Evolutionary conservation across 2,888 invertebrate genomes (phyloP).

Genomic region (Petrolisthes cinctipes): DNA sequence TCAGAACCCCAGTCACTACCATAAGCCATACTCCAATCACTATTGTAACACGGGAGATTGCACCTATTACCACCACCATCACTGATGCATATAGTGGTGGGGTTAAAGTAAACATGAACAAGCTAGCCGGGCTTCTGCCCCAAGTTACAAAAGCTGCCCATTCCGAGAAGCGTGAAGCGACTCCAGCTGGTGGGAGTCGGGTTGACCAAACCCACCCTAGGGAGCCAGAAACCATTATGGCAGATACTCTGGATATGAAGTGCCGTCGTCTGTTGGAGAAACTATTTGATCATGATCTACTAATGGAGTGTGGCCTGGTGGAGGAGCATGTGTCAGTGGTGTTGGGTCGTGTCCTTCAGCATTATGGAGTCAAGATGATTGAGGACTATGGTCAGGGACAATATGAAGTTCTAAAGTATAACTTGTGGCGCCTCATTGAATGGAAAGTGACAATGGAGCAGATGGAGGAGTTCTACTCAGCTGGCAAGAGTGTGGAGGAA

Average conservation of each 20-base stretch:
- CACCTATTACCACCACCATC: constrained; percentile 51
- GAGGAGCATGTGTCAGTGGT: constrained; percentile 64
- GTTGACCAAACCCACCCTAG: constrained; percentile 10
- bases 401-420: constrained; percentile 64
- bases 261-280: constrained; percentile 61
- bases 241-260: constrained; percentile 57
- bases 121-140: constrained; percentile 59
- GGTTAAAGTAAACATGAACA: constrained; percentile 64
- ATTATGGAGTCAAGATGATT: constrained; percentile 65
- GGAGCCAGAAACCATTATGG: constrained; percentile 44
- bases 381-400: constrained; percentile 65
- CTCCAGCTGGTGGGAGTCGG: background rate
- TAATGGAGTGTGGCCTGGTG: constrained; percentile 60
- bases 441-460: constrained; percentile 66
- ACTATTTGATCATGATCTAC: constrained; percentile 55
- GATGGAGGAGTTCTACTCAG: constrained; percentile 65
- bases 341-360: constrained; percentile 60
- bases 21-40: constrained; percentile 4
- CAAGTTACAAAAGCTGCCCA: constrained; percentile 14
- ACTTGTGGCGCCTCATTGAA: constrained; percentile 64
- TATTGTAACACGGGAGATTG: constrained; percentile 59
- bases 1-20: background rate
- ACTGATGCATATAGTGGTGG: constrained; percentile 58
- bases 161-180: background rate
- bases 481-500: constrained; percentile 64